Evolutionary conservation across 2,888 invertebrate genomes (phyloP).

Genomic region (Matsumyia berberina): DNA sequence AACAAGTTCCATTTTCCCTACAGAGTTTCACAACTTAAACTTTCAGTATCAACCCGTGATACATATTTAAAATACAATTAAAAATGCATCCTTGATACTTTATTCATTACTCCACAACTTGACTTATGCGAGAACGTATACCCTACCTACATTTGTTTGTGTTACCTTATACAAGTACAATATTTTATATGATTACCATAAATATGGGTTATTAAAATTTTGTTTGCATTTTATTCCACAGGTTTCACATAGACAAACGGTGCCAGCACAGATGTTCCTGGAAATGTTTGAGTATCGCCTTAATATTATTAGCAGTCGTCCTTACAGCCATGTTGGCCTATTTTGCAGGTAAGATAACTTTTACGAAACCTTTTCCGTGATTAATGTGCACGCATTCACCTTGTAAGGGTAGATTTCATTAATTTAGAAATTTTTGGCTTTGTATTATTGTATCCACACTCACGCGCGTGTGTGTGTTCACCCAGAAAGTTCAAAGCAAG

Average conservation of each 20-base stretch:
- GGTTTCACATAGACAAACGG: conserved; percentile 96
- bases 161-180: not conserved
- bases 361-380: conserved; percentile 22
- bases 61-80: conserved; percentile 35
- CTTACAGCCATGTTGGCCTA: conserved; percentile 97
- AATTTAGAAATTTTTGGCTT: conserved; percentile 16
- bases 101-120: conserved; percentile 34
- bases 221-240: conserved; percentile 77
- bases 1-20: conserved; percentile 17
- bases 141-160: too few relatives aligned
- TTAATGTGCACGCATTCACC: conserved; percentile 53
- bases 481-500: not conserved
- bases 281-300: conserved; percentile 97
- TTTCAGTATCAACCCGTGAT: conserved; percentile 29
- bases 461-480: too few relatives aligned
- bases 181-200: not conserved
- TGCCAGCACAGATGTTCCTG: conserved; percentile 97
- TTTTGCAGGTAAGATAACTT: conserved; percentile 92
- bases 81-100: conserved; percentile 48
- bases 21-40: conserved; percentile 1
- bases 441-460: too few relatives aligned
- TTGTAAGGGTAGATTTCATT: conserved; percentile 55
- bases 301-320: conserved; percentile 95
- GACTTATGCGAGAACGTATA: too few relatives aligned
- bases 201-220: conserved; percentile 25